Conservation (phyloP, 37 sponge, comb jelly and placozoan genomes). For the Ephydatia muelleri region DNA sequence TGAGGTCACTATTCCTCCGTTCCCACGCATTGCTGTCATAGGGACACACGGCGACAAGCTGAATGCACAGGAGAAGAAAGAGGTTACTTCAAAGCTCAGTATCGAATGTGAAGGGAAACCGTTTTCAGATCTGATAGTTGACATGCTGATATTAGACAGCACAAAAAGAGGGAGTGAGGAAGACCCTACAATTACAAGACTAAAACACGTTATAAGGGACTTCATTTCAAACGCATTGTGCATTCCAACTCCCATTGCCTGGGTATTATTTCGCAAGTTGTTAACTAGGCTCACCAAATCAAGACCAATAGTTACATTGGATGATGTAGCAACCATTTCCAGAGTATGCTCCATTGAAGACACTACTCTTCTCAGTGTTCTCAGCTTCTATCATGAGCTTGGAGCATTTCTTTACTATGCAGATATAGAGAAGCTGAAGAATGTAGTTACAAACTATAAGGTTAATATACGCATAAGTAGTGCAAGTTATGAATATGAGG, state of each 20-base stretch:
- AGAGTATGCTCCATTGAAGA: conserved; percentile 18
- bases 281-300: conserved; percentile 13
- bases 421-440: conserved; percentile 11
- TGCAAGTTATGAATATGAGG: no score
- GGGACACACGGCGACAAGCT: conserved; percentile 49
- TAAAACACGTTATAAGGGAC: conserved; percentile 13
- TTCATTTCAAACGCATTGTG: conserved; percentile 2
- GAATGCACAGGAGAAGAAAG: not conserved
- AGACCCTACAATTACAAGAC: conserved; percentile 22
- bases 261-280: conserved; percentile 52
- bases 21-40: conserved; percentile 32
- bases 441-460: not conserved
- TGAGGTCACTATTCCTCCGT: not conserved
- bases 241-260: conserved; percentile 43
- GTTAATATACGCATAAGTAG: no score
- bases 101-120: conserved; percentile 21
- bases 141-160: conserved; percentile 49
- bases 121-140: not conserved
- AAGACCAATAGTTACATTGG: conserved; percentile 6
- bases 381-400: conserved; percentile 62
- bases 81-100: not conserved
- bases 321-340: conserved; percentile 23
- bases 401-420: conserved; percentile 50
- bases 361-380: conserved; percentile 37
- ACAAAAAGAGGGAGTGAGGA: conserved; percentile 33